These are phyloP conservation scores for Pseudorasbora parva DNA, from an alignment of 2,113 vertebrate genomes.

Conservation along the genomic window DNA sequence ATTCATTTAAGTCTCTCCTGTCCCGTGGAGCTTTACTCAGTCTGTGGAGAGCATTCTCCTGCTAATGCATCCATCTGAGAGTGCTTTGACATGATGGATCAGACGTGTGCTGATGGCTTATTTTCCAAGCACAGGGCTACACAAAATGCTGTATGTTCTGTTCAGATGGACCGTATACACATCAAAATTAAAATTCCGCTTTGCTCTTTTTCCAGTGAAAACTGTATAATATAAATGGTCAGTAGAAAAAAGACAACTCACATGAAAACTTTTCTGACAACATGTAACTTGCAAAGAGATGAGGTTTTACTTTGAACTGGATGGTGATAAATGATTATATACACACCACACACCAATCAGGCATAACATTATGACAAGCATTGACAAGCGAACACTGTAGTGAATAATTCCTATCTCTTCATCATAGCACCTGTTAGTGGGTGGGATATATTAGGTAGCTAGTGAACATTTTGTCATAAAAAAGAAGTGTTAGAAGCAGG, in stretches of 20 bases:
- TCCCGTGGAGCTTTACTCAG: conserved; percentile 26
- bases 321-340: neutral
- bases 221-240: neutral
- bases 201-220: neutral
- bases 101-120: conserved; percentile 22
- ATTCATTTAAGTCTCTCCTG: conserved; percentile 46
- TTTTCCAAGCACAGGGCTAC: conserved; percentile 36
- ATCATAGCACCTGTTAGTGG: too few species aligned
- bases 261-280: neutral
- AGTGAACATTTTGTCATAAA: too few species aligned
- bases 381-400: too few species aligned
- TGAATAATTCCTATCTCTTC: too few species aligned
- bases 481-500: too few species aligned
- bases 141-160: neutral
- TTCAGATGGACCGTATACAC: neutral
- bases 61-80: conserved; percentile 47
- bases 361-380: too few species aligned
- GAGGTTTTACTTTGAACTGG: neutral
- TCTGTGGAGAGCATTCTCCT: conserved; percentile 35
- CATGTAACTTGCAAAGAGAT: neutral
- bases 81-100: conserved; percentile 46
- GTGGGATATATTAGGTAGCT: too few species aligned
- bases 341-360: too few species aligned
- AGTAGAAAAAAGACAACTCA: neutral
- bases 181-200: neutral